Base-by-base conservation (phyloP, 2,797 vertebrate species). In the Acipenser ruthenus region DNA sequence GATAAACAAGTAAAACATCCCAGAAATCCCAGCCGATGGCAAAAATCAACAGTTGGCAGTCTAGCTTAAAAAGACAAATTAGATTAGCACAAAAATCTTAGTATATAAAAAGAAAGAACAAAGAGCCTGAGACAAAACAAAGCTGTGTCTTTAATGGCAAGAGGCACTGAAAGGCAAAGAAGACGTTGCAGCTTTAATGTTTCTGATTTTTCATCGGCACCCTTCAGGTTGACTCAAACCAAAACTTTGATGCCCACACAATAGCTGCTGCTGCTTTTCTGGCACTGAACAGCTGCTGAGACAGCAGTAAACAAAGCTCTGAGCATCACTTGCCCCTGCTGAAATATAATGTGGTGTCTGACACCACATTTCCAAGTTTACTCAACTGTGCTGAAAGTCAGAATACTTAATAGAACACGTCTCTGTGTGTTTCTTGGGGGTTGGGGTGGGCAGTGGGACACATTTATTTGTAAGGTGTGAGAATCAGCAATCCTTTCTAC, bases 211-310 rank as follows among this genome's bases (percentile, higher is more conserved):
- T 64, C 67, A 68, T 68, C 67, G n/a, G 47, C 6, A 49, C 15
- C 47, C 50, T 68, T 49, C 50, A 48, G 53, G 62, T 11, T 59
- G 8, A 15, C 11, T 68, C 12, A 11, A 47, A 47, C 51, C 49
- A 15, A 64, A 68, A 63, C 67, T 59, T 68, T 68, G 67, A 68
- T 68, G 62, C 13, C n/a, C 48, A 55, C 10, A 50, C 12, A 60
- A 49, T 68, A 58, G 62, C 62, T 68, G 55, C 67, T 63, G 48
- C 48, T 37, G 52, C 5, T 37, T 37, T 62, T 62, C 49, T 67
- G 60, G 49, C 50, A 50, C 66, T 50, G 60, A 67, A 47, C 66
- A 67, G 66, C 48, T 67, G 60, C 49, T 50, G 48, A 51, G 60
- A 67, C 11, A 6, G 23, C 50, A 67, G 49, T 60, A 67, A 67